phyloP scores from a whole-genome alignment of 2,797 vertebrate genomes.

The Euthynnus affinis region DNA sequence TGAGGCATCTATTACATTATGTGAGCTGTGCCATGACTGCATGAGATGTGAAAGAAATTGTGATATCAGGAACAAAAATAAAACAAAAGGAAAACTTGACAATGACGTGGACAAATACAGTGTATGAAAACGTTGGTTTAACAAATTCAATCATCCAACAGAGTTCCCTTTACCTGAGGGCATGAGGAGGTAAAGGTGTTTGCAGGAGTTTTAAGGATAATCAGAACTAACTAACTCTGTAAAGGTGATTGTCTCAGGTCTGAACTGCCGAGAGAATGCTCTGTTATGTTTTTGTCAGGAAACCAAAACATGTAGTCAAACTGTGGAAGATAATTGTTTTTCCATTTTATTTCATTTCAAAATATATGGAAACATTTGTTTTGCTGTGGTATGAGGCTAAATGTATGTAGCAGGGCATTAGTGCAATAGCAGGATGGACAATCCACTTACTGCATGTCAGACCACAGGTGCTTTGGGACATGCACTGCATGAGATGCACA shows the following conservation, averaged over 20 bases:
- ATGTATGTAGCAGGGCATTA: constrained; percentile 18
- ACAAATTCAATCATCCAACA: background rate
- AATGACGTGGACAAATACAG: background rate
- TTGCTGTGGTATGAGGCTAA: constrained; percentile 18
- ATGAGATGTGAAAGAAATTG: background rate
- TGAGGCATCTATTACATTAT: background rate
- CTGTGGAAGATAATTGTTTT: background rate
- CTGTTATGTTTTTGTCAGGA: background rate
- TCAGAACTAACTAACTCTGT: constrained; percentile 5
- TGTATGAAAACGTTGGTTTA: constrained; percentile 8
- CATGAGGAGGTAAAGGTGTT: constrained; percentile 1
- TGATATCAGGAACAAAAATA: background rate
- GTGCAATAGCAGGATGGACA: constrained; percentile 5
- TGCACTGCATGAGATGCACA: constrained; percentile 6
- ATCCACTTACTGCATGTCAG: constrained; percentile 26
- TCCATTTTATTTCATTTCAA: background rate
- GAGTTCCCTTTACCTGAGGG: background rate
- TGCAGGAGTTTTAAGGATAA: background rate
- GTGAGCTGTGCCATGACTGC: background rate
- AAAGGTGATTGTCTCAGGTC: background rate
- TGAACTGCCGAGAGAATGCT: background rate
- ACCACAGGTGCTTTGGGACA: constrained; percentile 31
- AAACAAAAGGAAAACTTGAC: background rate
- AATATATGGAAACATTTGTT: constrained; percentile 2
- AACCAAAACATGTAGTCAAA: background rate